phyloP scores from a whole-genome alignment of 2,113 vertebrate species.

The Setophaga kirtlandii region DNA sequence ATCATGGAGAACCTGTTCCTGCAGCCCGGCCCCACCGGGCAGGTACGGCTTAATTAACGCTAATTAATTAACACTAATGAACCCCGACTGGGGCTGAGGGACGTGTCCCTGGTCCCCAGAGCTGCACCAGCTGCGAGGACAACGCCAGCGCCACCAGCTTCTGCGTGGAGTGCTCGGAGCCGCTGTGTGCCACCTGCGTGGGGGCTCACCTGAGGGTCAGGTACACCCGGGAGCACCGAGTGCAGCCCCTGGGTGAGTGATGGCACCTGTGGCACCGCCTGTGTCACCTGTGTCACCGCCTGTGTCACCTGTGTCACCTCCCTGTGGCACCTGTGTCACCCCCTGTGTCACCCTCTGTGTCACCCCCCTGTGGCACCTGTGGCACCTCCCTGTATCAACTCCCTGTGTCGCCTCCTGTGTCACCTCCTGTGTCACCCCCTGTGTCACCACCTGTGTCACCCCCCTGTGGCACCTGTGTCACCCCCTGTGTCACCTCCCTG shows the following conservation, averaged over 20 bases:
- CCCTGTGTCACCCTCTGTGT: too few relatives aligned
- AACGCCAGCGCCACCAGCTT: constrained; percentile 77
- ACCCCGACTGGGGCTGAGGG: fast-evolving
- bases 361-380: too few relatives aligned
- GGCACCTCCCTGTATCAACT: too few relatives aligned
- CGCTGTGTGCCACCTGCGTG: constrained; percentile 82
- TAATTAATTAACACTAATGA: neutral
- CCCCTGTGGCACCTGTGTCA: too few relatives aligned
- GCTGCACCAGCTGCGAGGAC: constrained; percentile 83
- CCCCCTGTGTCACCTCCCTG: too few relatives aligned
- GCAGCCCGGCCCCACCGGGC: constrained; percentile 41
- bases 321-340: too few relatives aligned
- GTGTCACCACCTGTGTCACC: too few relatives aligned
- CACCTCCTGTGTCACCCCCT: too few relatives aligned
- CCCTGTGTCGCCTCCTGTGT: too few relatives aligned
- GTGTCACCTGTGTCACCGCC: too few relatives aligned
- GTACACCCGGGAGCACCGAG: constrained; percentile 82
- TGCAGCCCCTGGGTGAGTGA: constrained; percentile 64
- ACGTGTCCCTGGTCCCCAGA: constrained; percentile 32
- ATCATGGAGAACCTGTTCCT: constrained; percentile 79
- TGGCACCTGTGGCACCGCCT: neutral
- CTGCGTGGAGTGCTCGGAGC: constrained; percentile 83
- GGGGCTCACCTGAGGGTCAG: constrained; percentile 85
- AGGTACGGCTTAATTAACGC: neutral
- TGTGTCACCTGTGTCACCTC: too few relatives aligned